phyloP scores from a whole-genome alignment of 2,888 invertebrate genomes.

The Athripsodes cinereus region DNA sequence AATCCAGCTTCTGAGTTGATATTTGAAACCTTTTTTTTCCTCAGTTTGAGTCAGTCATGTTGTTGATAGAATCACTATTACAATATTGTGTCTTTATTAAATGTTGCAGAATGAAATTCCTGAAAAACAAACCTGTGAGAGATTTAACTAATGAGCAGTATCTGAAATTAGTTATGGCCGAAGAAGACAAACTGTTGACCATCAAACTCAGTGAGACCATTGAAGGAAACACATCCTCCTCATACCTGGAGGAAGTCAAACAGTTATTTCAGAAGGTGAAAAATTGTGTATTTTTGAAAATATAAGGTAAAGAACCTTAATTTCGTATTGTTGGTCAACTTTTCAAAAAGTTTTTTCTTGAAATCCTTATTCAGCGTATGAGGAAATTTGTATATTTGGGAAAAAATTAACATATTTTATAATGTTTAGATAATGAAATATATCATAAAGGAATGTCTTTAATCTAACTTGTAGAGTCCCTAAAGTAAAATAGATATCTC shows the following conservation, averaged over 20 bases:
- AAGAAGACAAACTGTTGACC: conserved; percentile 74
- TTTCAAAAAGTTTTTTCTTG: too few relatives aligned
- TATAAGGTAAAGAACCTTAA: too few relatives aligned
- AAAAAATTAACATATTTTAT: too few relatives aligned
- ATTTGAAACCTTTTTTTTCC: background rate
- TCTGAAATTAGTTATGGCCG: conserved; percentile 73
- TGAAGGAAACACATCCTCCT: conserved; percentile 68
- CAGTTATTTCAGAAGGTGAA: conserved; percentile 71
- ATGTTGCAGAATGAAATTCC: conserved; percentile 74
- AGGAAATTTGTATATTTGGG: too few relatives aligned
- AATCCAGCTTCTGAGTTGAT: too few relatives aligned
- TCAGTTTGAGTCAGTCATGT: background rate
- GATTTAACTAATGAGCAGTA: conserved; percentile 88
- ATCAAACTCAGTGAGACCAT: conserved; percentile 68
- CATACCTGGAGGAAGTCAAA: conserved; percentile 85
- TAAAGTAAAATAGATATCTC: too few relatives aligned
- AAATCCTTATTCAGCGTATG: too few relatives aligned
- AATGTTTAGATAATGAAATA: too few relatives aligned
- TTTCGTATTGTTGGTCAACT: too few relatives aligned
- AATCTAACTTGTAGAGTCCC: too few relatives aligned
- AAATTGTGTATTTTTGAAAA: too few relatives aligned
- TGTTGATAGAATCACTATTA: background rate
- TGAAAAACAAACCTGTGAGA: conserved; percentile 87
- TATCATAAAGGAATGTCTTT: too few relatives aligned
- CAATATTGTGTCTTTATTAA: background rate